Evolutionary conservation across 2,113 vertebrate genomes (phyloP).

Genomic region (Accipiter cooperii): DNA sequence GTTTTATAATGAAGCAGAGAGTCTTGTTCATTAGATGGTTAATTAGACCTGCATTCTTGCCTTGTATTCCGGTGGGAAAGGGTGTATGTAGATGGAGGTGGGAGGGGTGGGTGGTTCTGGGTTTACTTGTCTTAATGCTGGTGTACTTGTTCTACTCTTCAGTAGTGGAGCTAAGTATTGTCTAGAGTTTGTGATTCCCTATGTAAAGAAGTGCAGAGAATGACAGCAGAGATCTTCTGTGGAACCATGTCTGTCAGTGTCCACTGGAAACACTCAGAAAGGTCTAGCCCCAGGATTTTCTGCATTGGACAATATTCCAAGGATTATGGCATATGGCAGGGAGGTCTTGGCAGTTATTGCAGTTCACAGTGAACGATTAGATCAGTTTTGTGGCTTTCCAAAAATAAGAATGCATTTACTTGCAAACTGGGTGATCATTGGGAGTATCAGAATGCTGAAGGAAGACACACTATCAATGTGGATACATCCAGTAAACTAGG

Average conservation of each 20-base stretch:
- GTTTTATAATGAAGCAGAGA: background rate
- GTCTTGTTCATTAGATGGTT: background rate
- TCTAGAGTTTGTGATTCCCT: background rate
- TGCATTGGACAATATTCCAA: background rate
- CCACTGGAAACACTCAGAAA: background rate
- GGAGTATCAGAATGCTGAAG: background rate
- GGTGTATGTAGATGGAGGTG: background rate
- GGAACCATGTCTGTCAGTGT: background rate
- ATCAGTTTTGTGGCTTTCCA: background rate
- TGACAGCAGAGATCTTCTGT: background rate
- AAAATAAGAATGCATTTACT: background rate
- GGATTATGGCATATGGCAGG: background rate
- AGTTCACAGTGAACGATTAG: background rate
- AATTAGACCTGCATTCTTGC: background rate
- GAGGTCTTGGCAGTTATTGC: background rate
- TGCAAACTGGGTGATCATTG: background rate
- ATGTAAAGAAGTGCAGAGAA: background rate
- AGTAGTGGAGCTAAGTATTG: background rate
- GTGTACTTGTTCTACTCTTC: background rate
- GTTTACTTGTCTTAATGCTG: background rate
- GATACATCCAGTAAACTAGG: background rate
- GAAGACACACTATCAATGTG: background rate
- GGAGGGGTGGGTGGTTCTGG: background rate
- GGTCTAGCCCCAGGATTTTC: background rate
- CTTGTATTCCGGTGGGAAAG: background rate